Conservation (phyloP, 1,140 invertebrate species). For the Periplaneta americana region DNA sequence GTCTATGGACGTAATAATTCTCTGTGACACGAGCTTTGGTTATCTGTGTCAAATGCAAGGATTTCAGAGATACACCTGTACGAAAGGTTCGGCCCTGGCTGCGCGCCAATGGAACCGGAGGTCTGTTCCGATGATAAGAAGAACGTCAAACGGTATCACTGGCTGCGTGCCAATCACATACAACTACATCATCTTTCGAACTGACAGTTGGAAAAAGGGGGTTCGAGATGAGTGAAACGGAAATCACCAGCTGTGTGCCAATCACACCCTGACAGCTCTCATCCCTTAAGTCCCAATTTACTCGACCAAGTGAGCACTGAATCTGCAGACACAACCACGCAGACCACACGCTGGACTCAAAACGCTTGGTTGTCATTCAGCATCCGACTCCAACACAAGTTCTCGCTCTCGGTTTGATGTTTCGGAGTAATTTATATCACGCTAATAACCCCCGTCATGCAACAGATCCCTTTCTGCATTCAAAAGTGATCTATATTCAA, state of each 20-base stretch:
- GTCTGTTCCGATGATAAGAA: background rate
- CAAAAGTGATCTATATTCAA: no score
- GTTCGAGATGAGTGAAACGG: background rate
- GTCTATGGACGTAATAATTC: no score
- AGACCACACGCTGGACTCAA: background rate
- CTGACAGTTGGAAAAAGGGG: background rate
- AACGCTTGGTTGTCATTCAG: background rate
- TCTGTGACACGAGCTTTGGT: no score
- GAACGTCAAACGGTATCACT: background rate
- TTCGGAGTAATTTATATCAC: no score
- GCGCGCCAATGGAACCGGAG: background rate
- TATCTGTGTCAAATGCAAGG: background rate
- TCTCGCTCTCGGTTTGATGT: no score
- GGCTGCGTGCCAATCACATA: background rate
- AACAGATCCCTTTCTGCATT: no score
- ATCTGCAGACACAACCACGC: background rate
- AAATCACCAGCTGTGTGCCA: background rate
- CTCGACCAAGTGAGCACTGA: background rate
- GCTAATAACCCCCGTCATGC: no score
- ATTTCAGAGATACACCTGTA: no score
- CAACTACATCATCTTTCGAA: background rate
- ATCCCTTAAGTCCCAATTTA: background rate
- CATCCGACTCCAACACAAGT: no score
- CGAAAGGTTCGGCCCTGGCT: no score
- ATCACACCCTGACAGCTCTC: background rate